Percentiles rank a stretch among this genome's conserved stretches.
These are phyloP conservation scores for Eulemur mongoz DNA, from an alignment of 2,797 vertebrate species.

Conservation along the genomic window DNA sequence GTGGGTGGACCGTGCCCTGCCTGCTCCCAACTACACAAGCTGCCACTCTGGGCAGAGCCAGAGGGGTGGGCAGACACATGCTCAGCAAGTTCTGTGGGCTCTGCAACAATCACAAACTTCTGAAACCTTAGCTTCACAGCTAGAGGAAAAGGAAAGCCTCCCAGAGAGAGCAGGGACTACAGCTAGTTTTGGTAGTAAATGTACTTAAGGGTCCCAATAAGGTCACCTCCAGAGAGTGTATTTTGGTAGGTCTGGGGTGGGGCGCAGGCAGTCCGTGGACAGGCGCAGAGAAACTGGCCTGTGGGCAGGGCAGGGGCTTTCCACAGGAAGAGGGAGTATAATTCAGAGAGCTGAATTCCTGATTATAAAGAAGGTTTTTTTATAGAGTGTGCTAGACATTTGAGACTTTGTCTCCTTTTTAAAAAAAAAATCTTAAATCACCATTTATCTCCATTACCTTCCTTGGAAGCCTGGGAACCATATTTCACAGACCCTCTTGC, in stretches of 20 bases:
- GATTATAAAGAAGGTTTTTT: neutral
- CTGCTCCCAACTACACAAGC: neutral
- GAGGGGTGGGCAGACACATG: neutral
- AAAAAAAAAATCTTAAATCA: too few relatives aligned
- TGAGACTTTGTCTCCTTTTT: neutral
- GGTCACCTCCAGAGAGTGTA: neutral
- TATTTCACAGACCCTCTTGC: neutral
- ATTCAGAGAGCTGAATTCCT: neutral
- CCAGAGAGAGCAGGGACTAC: too few relatives aligned
- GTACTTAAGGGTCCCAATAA: neutral
- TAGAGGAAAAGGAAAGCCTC: neutral
- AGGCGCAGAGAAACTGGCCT: neutral
- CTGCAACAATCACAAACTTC: too few relatives aligned
- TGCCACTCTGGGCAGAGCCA: neutral
- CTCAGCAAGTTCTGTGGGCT: neutral
- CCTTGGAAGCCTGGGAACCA: neutral
- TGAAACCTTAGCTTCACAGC: neutral
- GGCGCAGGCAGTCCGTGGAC: too few relatives aligned
- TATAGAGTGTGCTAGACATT: neutral
- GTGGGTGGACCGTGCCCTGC: neutral
- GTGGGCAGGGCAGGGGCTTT: neutral
- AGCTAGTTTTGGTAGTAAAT: neutral
- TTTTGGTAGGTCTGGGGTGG: neutral
- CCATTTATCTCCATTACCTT: neutral
- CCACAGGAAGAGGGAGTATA: neutral